Conservation (phyloP, 2,113 vertebrate genomes). For the Cranoglanis bouderius region DNA sequence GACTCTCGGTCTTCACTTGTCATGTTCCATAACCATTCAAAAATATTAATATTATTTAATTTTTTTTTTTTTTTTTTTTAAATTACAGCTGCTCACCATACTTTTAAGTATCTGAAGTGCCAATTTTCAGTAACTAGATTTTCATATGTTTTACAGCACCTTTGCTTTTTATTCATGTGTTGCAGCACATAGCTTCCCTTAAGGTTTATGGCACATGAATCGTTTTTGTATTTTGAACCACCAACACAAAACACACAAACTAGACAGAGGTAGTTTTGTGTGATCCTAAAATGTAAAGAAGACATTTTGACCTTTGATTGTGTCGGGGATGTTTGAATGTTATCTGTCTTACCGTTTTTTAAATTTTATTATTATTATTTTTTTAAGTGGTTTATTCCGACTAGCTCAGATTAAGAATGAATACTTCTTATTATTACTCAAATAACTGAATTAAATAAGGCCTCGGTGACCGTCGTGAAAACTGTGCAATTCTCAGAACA, state of each 20-base stretch:
- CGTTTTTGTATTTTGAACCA: conserved; percentile 26
- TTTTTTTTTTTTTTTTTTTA: not conserved
- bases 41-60: not conserved
- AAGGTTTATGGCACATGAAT: conserved; percentile 2
- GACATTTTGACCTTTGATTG: not conserved
- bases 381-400: not conserved
- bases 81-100: not conserved
- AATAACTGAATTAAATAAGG: not conserved
- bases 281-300: not conserved
- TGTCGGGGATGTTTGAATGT: conserved; percentile 22
- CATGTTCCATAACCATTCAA: not conserved
- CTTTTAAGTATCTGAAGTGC: conserved; percentile 17
- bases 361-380: not conserved
- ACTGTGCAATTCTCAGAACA: conserved; percentile 13
- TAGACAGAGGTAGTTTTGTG: not conserved
- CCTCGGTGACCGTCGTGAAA: not conserved
- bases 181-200: conserved; percentile 14
- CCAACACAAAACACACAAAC: not conserved
- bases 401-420: not conserved
- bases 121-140: not conserved
- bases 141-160: not conserved
- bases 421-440: not conserved
- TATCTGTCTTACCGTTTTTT: not conserved
- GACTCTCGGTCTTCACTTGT: not conserved
- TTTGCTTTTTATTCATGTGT: conserved; percentile 13